phyloP scores from a whole-genome alignment of 2,888 invertebrate genomes.

The Pecten maximus region DNA sequence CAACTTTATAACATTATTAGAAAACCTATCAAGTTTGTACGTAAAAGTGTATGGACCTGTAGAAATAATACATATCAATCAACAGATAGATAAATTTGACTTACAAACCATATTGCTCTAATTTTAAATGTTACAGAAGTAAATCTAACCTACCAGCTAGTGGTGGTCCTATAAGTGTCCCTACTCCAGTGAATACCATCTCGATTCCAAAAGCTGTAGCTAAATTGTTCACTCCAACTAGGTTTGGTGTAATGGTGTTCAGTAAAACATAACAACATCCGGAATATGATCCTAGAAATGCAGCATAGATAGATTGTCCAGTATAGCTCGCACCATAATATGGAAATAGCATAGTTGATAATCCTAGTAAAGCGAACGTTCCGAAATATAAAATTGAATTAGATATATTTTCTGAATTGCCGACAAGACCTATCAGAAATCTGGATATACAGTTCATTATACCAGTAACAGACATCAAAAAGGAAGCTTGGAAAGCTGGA shows the following conservation, averaged over 20 bases:
- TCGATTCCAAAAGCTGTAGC: constrained; percentile 63
- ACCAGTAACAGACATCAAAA: constrained; percentile 61
- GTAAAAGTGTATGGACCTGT: too few species aligned
- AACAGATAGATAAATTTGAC: too few species aligned
- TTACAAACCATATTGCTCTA: too few species aligned
- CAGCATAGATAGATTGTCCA: constrained; percentile 60
- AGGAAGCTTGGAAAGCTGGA: constrained; percentile 50
- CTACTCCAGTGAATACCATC: constrained; percentile 59
- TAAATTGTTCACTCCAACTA: constrained; percentile 60
- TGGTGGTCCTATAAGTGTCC: constrained; percentile 61
- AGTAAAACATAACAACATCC: constrained; percentile 65
- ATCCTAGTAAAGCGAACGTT: constrained; percentile 59
- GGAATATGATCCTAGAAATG: constrained; percentile 62
- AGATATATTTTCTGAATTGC: constrained; percentile 59
- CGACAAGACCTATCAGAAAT: constrained; percentile 55
- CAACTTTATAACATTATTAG: too few species aligned
- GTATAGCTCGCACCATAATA: constrained; percentile 55
- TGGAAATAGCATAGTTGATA: constrained; percentile 62
- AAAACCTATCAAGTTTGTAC: too few species aligned
- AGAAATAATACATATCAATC: too few species aligned
- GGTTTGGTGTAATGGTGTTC: constrained; percentile 60
- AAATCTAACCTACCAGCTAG: constrained; percentile 57
- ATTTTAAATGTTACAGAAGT: too few species aligned
- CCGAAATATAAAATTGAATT: constrained; percentile 62
- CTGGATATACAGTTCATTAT: constrained; percentile 59